These are phyloP conservation scores for Drosophila lacicola DNA, from an alignment of 2,888 invertebrate species.

Conservation along the genomic window DNA sequence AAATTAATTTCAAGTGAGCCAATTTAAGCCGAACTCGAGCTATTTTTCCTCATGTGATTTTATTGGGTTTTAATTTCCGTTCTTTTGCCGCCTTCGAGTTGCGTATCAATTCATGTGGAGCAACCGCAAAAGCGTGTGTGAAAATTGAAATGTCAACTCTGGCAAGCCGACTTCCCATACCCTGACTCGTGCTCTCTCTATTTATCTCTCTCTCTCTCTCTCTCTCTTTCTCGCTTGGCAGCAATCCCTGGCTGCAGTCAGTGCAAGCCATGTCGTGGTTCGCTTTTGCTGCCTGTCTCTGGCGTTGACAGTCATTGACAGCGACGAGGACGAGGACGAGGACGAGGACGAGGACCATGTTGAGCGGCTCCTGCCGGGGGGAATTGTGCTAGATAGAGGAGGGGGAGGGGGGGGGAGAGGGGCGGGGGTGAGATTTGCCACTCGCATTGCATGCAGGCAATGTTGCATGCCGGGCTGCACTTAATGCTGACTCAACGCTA, in stretches of 20 bases:
- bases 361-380: neutral
- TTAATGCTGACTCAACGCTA: constrained; percentile 73
- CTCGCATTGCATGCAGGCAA: constrained; percentile 62
- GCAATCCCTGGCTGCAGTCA: constrained; percentile 31
- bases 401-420: neutral
- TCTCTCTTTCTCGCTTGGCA: neutral
- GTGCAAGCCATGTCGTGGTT: constrained; percentile 51
- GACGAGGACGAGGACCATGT: constrained; percentile 7
- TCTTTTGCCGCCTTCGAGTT: constrained; percentile 45
- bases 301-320: constrained; percentile 77
- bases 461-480: constrained; percentile 73
- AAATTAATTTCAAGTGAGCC: constrained; percentile 50
- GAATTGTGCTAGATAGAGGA: neutral
- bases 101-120: constrained; percentile 42
- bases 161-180: neutral
- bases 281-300: constrained; percentile 68
- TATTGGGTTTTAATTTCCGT: constrained; percentile 76
- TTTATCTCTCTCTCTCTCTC: neutral
- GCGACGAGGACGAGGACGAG: constrained; percentile 27
- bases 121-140: constrained; percentile 59
- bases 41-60: constrained; percentile 21
- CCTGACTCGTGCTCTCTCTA: neutral
- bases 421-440: neutral
- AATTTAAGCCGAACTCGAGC: constrained; percentile 40
- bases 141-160: constrained; percentile 67